phyloP scores from a whole-genome alignment of 2,113 vertebrate species.

The Cryptomyrus ogoouensis region DNA sequence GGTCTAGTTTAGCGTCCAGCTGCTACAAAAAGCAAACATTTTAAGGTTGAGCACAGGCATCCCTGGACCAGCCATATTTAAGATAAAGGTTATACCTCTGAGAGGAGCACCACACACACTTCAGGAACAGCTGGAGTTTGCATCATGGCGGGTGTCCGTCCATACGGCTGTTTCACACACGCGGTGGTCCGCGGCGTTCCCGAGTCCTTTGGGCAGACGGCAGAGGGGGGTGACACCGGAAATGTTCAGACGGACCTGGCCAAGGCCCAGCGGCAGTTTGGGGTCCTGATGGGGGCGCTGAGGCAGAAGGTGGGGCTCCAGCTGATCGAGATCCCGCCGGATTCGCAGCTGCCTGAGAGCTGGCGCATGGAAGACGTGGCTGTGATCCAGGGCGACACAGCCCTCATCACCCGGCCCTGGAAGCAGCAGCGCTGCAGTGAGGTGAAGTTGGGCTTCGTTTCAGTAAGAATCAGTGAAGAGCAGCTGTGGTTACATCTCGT shows the following conservation, averaged over 20 bases:
- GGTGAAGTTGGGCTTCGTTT: constrained; percentile 47
- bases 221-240: constrained; percentile 38
- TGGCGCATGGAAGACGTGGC: constrained; percentile 79
- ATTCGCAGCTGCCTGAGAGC: constrained; percentile 69
- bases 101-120: neutral
- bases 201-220: constrained; percentile 57
- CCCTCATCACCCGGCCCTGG: constrained; percentile 76
- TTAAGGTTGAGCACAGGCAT: neutral
- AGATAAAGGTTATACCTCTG: neutral
- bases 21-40: neutral
- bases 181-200: constrained; percentile 78
- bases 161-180: constrained; percentile 76
- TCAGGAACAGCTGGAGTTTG: neutral
- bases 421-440: constrained; percentile 70
- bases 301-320: constrained; percentile 87
- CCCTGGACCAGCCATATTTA: neutral
- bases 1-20: neutral
- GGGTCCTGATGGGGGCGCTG: constrained; percentile 76
- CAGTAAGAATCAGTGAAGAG: neutral
- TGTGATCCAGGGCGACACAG: constrained; percentile 79
- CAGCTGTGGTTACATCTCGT: neutral
- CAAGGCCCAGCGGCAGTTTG: constrained; percentile 81
- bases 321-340: constrained; percentile 77
- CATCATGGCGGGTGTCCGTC: constrained; percentile 58
- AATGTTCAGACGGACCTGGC: constrained; percentile 61